Evolutionary conservation across 2,113 vertebrate species (phyloP), one percentile per base, ranked within the genome.

Genomic region (Alaudala cheleensis): DNA sequence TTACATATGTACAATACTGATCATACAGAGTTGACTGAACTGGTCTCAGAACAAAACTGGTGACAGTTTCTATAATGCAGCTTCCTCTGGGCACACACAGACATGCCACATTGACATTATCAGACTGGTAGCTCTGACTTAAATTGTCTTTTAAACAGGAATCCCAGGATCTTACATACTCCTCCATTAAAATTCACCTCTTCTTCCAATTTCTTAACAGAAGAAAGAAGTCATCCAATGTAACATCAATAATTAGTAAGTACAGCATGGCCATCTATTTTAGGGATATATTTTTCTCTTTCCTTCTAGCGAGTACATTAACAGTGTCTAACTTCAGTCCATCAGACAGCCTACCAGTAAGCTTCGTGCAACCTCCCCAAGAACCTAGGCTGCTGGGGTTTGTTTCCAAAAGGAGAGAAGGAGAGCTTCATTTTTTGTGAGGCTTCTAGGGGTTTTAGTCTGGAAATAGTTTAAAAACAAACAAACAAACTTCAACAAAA

Each of bases 191-290:
- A 70, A 34, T 56, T 65, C 19, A 80, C 40, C 25, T 72, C 78
- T 65, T 72, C 28, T 49, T 53, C 28, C 56, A 49, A 3, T 62
- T 86, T 60, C 71, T 56, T 86, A 86, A 92, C 37, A 90, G 74
- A 76, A 86, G 15, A 77, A 62, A 88, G 23, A 39, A 67, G 33
- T 26, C 11, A 26, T 71, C 51, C 72, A 90, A 37, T 22, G 18
- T 45, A 83, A 60, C 40, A 49, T 92, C 47, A 86, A 95, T 74
- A 86, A 78, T 94, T 86, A 92, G 78, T 56, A 86, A 86, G 90
- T 81, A 88, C 82, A 84, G 69, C 10, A 17, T 19, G 58, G 34
- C 23, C 71, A 78, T 64, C 86, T 95, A 79, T 94, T 96, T 70
- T 49, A 67, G 72, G 49, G 72, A 92, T 70, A 61, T 64, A 14